Evolutionary conservation across 1,140 invertebrate genomes (phyloP).

Genomic region (Drosophila mayri): DNA sequence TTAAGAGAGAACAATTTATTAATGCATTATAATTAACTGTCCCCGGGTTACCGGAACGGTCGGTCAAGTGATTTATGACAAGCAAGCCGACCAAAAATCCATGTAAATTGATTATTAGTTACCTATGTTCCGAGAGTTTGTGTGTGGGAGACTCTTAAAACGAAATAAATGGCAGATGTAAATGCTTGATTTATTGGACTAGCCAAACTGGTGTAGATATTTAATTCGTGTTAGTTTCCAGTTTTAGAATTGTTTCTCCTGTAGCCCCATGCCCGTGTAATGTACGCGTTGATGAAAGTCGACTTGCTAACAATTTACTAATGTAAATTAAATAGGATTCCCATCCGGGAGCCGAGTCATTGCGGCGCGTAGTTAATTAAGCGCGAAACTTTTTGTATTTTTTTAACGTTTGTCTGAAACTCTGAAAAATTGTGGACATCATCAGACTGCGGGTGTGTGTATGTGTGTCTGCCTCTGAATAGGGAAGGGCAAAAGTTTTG

Average conservation of each 20-base stretch:
- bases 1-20: background rate
- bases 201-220: background rate
- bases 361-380: conserved; percentile 65
- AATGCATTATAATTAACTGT: conserved; percentile 8
- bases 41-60: background rate
- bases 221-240: background rate
- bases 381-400: conserved; percentile 42
- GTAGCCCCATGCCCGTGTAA: background rate
- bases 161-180: background rate
- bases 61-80: conserved; percentile 4
- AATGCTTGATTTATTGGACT: background rate
- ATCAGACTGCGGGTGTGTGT: background rate
- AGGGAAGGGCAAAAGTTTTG: conserved; percentile 43
- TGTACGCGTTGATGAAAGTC: background rate
- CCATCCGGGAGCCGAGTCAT: conserved; percentile 45
- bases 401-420: conserved; percentile 20
- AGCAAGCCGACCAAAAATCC: background rate
- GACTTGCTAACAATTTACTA: conserved; percentile 54
- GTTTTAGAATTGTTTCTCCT: background rate
- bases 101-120: conserved; percentile 12
- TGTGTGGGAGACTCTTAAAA: background rate
- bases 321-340: conserved; percentile 71
- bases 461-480: conserved; percentile 10
- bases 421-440: conserved; percentile 40
- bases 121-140: background rate